Conservation (phyloP, 2,888 invertebrate species). For the Andricus curvator region DNA sequence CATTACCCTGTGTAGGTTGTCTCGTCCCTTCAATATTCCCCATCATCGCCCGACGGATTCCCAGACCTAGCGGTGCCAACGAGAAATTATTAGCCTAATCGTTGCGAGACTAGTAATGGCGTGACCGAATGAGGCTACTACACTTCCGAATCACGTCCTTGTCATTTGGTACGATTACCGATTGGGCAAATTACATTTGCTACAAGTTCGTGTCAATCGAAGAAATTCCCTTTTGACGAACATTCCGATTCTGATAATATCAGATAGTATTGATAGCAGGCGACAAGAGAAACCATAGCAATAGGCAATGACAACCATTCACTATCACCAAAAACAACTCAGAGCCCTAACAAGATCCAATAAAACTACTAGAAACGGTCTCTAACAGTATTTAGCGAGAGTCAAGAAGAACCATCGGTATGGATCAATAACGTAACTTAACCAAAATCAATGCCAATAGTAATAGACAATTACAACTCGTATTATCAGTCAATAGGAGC, state of each 20-base stretch:
- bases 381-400: no score
- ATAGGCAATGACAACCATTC: no score
- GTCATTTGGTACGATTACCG: conserved; percentile 48
- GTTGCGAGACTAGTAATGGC: conserved; percentile 58
- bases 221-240: neutral
- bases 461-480: no score
- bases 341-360: no score
- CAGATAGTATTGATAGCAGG: no score
- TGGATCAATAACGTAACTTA: no score
- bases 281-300: no score
- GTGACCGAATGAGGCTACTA: conserved; percentile 55
- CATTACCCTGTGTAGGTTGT: conserved; percentile 24
- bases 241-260: neutral
- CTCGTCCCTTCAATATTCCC: conserved; percentile 31
- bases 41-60: conserved; percentile 43
- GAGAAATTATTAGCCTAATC: conserved; percentile 64
- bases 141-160: conserved; percentile 59
- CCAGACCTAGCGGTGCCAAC: conserved; percentile 36
- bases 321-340: no score
- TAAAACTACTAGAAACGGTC: no score
- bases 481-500: no score
- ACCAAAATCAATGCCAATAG: no score
- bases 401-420: no score
- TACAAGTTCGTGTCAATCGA: neutral
- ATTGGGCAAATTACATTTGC: neutral